Evolutionary conservation across 92 coral and sea anemone species (phyloP).

Genomic region (Phenganax marumi): DNA sequence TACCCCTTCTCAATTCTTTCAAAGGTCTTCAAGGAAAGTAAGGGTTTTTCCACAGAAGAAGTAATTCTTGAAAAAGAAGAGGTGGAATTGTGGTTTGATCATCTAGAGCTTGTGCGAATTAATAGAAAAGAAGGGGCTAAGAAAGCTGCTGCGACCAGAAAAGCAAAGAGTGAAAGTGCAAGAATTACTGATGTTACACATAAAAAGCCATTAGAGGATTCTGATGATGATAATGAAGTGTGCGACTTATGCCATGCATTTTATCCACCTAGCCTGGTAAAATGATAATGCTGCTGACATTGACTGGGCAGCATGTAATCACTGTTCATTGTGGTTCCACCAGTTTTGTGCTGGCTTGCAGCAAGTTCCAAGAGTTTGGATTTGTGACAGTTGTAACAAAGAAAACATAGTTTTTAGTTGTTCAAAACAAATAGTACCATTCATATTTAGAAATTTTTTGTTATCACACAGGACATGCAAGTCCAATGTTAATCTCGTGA

Average conservation of each 20-base stretch:
- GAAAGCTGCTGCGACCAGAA: slow-evolving; percentile 57
- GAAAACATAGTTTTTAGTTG: slow-evolving; percentile 21
- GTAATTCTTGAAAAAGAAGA: slow-evolving; percentile 39
- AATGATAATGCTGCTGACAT: slow-evolving; percentile 40
- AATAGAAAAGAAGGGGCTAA: slow-evolving; percentile 53
- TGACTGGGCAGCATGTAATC: slow-evolving; percentile 50
- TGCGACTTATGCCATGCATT: slow-evolving; percentile 32
- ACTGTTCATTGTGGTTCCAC: slow-evolving; percentile 47
- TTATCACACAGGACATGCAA: slow-evolving; percentile 13
- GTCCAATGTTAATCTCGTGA: slow-evolving; percentile 4
- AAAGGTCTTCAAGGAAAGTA: slow-evolving; percentile 4
- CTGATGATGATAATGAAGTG: slow-evolving; percentile 41
- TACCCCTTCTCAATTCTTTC: slow-evolving; percentile 26
- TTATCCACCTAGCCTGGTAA: slow-evolving; percentile 42
- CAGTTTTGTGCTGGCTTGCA: slow-evolving; percentile 38
- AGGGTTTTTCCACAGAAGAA: slow-evolving; percentile 13
- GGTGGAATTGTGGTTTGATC: slow-evolving; percentile 56
- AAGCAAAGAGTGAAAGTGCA: slow-evolving; percentile 48
- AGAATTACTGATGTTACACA: not conserved
- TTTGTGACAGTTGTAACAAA: slow-evolving; percentile 13
- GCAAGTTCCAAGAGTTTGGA: slow-evolving; percentile 34
- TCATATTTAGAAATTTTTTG: slow-evolving; percentile 14
- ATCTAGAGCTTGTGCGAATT: slow-evolving; percentile 34
- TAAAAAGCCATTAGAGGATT: slow-evolving; percentile 1
- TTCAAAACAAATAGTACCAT: not conserved